Conservation (phyloP, 2,113 vertebrate species). For the Anthoscopus minutus region DNA sequence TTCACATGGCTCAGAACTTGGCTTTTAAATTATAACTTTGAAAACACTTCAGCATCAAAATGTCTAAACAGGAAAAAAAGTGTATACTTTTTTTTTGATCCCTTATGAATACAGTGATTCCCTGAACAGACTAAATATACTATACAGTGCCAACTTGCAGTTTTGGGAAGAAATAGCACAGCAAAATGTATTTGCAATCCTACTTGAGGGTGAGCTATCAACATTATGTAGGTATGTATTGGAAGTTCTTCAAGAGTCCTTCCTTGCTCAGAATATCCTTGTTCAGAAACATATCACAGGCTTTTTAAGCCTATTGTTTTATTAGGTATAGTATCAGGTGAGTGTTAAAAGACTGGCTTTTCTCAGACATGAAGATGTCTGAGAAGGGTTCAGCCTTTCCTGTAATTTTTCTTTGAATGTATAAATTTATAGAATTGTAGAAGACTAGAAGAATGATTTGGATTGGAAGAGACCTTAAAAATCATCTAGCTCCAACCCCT, state of each 20-base stretch:
- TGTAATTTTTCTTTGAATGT: background rate
- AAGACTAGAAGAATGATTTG: background rate
- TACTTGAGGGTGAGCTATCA: background rate
- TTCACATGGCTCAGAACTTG: background rate
- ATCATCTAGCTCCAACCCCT: fast-evolving
- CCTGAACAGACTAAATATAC: background rate
- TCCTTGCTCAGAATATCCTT: background rate
- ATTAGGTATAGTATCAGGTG: background rate
- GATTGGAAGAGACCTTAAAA: background rate
- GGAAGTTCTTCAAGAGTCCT: background rate
- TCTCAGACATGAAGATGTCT: background rate
- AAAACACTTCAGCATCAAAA: background rate
- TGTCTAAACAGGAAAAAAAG: background rate
- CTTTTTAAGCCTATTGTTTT: background rate
- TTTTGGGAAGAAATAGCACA: background rate
- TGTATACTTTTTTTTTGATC: background rate
- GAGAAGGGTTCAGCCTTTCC: background rate
- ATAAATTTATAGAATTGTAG: background rate
- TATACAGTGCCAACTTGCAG: background rate
- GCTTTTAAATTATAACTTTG: background rate
- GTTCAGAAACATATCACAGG: background rate
- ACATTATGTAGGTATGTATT: background rate
- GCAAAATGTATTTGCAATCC: background rate
- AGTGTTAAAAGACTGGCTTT: background rate
- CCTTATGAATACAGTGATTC: background rate